Conservation (phyloP, 2,888 invertebrate genomes). For the Idaea biselata region DNA sequence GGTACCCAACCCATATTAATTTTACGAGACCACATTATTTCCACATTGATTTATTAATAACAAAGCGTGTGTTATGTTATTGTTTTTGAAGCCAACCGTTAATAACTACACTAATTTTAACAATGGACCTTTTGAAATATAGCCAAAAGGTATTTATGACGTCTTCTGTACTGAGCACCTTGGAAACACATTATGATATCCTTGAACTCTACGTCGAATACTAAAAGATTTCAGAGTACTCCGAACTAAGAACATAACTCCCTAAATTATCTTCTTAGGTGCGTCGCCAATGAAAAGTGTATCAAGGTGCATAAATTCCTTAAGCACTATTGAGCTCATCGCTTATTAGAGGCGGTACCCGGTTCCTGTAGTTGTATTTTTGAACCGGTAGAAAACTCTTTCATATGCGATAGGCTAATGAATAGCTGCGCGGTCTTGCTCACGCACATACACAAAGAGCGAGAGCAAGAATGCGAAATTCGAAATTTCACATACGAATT, state of each 20-base stretch:
- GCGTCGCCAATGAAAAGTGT: no score
- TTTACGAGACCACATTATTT: slow-evolving; percentile 32
- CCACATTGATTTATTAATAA: slow-evolving; percentile 22
- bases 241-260: neutral
- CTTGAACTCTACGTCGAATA: neutral
- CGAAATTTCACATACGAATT: no score
- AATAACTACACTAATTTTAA: neutral
- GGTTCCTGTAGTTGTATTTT: no score
- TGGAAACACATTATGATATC: neutral
- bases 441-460: no score
- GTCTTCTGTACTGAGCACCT: neutral
- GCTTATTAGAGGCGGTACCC: no score
- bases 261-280: neutral
- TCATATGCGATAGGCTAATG: no score
- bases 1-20: slow-evolving; percentile 25
- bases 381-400: no score
- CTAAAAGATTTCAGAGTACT: neutral
- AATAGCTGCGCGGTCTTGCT: no score
- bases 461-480: no score
- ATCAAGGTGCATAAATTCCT: no score
- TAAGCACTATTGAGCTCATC: no score
- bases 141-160: neutral
- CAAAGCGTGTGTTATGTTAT: neutral
- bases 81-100: slow-evolving; percentile 1
- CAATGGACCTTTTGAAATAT: neutral